A percentile compares a stretch with the other conserved stretches of the same genome.
Evolutionary conservation across 2,797 vertebrate genomes (phyloP).

Genomic region (Schizopygopsis pylzovi): DNA sequence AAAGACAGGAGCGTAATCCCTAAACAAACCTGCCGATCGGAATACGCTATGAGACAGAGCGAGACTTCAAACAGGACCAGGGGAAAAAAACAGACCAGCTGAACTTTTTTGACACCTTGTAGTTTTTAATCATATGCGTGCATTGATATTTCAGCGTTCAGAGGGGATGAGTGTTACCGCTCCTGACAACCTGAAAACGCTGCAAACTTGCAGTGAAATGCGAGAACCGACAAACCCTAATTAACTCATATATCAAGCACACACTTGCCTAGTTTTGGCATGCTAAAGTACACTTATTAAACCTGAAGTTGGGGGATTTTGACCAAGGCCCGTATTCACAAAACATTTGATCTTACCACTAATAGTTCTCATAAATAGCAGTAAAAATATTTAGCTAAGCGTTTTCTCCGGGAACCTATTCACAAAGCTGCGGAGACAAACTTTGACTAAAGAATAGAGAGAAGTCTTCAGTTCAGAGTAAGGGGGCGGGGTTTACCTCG

Average conservation of each 20-base stretch:
- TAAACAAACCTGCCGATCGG: conserved; percentile 83
- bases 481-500: no score
- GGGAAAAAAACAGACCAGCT: conserved; percentile 56
- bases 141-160: conserved; percentile 45
- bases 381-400: no score
- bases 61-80: conserved; percentile 57
- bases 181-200: conserved; percentile 25
- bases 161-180: background rate
- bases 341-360: no score
- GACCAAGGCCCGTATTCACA: background rate
- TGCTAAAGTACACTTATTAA: background rate
- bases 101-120: conserved; percentile 67
- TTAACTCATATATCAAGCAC: background rate
- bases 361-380: no score
- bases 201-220: background rate
- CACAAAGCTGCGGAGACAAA: no score
- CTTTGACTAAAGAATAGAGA: no score
- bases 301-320: background rate
- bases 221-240: background rate
- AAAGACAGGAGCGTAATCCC: conserved; percentile 79
- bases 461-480: no score
- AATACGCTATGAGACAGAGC: conserved; percentile 68
- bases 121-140: conserved; percentile 61
- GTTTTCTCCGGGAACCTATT: no score
- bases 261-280: background rate